phyloP scores from a whole-genome alignment of 2,888 invertebrate species.

The Eubasilissa splendida region DNA sequence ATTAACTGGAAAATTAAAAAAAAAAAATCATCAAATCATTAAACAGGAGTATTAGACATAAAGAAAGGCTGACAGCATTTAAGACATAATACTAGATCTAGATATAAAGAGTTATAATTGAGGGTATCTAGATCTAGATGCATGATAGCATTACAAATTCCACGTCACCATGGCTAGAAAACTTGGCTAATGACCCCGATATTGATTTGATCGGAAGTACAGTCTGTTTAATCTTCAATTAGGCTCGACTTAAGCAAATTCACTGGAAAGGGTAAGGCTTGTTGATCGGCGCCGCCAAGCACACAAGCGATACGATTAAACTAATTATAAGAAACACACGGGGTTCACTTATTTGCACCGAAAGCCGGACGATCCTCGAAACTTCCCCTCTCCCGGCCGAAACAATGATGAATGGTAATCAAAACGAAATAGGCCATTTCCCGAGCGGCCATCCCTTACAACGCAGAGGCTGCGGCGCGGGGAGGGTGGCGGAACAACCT shows the following conservation, averaged over 20 bases:
- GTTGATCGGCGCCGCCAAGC: neutral
- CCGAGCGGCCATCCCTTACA: neutral
- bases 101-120: too few species aligned
- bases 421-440: slow-evolving; percentile 43
- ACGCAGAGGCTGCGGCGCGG: neutral
- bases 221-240: neutral
- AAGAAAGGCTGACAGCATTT: too few species aligned
- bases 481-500: neutral
- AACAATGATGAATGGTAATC: slow-evolving; percentile 48
- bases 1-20: too few species aligned
- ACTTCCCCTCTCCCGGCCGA: neutral
- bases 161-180: too few species aligned
- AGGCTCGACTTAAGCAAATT: slow-evolving; percentile 11
- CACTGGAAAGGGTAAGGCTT: neutral
- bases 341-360: slow-evolving; percentile 27
- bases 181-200: neutral
- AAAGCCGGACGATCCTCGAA: neutral
- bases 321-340: slow-evolving; percentile 31
- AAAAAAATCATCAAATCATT: too few species aligned
- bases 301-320: slow-evolving; percentile 7
- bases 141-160: too few species aligned
- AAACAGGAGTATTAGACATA: too few species aligned
- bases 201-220: slow-evolving; percentile 9
- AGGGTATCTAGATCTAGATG: too few species aligned
- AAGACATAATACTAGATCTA: too few species aligned